phyloP scores from a whole-genome alignment of 2,888 invertebrate species.

The Rhogogaster chlorosoma region DNA sequence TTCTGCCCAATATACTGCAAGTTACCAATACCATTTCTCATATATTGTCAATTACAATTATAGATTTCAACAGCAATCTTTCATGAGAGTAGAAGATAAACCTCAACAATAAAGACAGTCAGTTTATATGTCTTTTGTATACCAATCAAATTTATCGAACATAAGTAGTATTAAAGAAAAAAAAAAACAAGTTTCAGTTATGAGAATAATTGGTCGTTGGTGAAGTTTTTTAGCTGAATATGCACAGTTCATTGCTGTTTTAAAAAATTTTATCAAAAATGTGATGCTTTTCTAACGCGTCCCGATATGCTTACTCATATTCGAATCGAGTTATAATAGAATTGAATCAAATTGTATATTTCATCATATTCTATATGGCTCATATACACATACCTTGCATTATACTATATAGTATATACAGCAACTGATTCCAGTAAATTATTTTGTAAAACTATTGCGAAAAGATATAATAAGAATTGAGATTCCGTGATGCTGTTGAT shows the following conservation, averaged over 20 bases:
- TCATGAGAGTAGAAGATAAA: not conserved
- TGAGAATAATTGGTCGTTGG: not conserved
- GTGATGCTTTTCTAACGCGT: not conserved
- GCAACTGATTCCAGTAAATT: not conserved
- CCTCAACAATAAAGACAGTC: not conserved
- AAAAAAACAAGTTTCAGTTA: not conserved
- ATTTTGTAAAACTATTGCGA: not conserved
- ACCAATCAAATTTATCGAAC: not conserved
- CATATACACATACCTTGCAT: not conserved
- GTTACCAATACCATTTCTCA: constrained; percentile 44
- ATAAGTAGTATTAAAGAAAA: not conserved
- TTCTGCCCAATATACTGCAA: constrained; percentile 90
- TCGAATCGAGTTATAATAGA: not conserved
- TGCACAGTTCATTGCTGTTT: not conserved
- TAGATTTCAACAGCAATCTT: not conserved
- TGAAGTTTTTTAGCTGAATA: not conserved
- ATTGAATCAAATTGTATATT: not conserved
- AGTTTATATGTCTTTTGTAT: not conserved
- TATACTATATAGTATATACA: not conserved
- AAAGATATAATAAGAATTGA: not conserved
- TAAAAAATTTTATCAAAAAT: not conserved
- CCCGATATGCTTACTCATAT: not conserved
- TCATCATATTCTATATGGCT: not conserved
- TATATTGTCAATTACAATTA: not conserved
- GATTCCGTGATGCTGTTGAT: not conserved